These are phyloP conservation scores for Chromis chromis DNA, from an alignment of 2,797 vertebrate genomes.

Conservation along the genomic window DNA sequence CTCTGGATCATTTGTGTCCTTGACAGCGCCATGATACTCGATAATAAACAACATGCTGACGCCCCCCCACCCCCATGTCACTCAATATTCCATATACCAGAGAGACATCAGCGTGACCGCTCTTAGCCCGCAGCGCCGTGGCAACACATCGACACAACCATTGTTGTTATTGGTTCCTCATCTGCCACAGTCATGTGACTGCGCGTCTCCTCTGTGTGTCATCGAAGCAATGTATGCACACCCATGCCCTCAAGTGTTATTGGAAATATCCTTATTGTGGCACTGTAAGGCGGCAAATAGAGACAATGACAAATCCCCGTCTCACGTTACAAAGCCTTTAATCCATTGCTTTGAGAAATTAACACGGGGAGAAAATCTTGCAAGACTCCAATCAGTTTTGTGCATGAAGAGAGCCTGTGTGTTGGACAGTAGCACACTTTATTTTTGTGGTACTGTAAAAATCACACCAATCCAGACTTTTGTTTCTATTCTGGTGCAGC, in stretches of 20 bases:
- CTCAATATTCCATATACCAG: slow-evolving; percentile 24
- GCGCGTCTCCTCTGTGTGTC: neutral
- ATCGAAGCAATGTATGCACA: slow-evolving; percentile 6
- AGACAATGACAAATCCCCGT: slow-evolving; percentile 50
- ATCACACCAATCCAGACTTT: no score
- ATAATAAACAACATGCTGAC: slow-evolving; percentile 1
- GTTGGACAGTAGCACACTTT: neutral
- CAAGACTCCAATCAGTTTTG: slow-evolving; percentile 23
- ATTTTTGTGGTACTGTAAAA: no score
- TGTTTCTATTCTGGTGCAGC: no score
- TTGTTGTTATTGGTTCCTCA: neutral
- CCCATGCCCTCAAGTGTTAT: slow-evolving; percentile 24
- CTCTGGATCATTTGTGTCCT: neutral
- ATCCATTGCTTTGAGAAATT: slow-evolving; percentile 31
- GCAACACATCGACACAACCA: slow-evolving; percentile 2
- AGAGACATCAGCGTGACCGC: neutral
- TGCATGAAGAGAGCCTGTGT: neutral
- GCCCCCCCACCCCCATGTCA: neutral
- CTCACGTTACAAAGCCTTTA: slow-evolving; percentile 29
- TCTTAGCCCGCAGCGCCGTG: neutral
- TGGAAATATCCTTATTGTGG: neutral
- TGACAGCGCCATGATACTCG: neutral
- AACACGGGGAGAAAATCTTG: slow-evolving; percentile 15
- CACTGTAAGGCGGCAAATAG: slow-evolving; percentile 5
- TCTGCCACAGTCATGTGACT: neutral